A percentile compares a stretch with the other conserved stretches of the same genome.
phyloP scores from a whole-genome alignment of 1,140 invertebrate genomes.

The Oreohelix idahoensis region DNA sequence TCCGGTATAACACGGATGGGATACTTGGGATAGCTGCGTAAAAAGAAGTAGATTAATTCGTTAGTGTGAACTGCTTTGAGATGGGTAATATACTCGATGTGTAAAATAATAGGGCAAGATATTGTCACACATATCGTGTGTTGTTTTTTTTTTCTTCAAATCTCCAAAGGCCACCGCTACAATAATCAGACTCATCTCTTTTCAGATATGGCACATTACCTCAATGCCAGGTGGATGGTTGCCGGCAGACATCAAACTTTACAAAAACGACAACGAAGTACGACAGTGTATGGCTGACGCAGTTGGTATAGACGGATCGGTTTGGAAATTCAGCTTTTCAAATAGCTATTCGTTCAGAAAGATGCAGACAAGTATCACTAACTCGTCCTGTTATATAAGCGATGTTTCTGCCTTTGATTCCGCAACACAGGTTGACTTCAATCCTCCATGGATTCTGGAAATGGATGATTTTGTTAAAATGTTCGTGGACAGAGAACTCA shows the following conservation, averaged over 20 bases:
- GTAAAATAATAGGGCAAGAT: too few relatives aligned
- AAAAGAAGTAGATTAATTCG: too few relatives aligned
- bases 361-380: constrained; percentile 37
- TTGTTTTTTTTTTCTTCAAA: too few relatives aligned
- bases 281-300: background rate
- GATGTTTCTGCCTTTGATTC: constrained; percentile 31
- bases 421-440: constrained; percentile 7
- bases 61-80: too few relatives aligned
- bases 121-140: too few relatives aligned
- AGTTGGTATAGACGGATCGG: background rate
- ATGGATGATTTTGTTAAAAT: background rate
- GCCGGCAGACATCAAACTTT: constrained; percentile 20
- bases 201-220: constrained; percentile 28
- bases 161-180: too few relatives aligned
- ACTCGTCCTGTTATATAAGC: constrained; percentile 22
- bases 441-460: constrained; percentile 18
- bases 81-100: too few relatives aligned
- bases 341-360: constrained; percentile 36
- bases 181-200: too few relatives aligned
- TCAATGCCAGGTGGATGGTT: constrained; percentile 39
- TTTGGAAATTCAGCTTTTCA: constrained; percentile 43
- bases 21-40: too few relatives aligned
- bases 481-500: background rate
- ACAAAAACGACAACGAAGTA: constrained; percentile 33
- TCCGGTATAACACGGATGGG: too few relatives aligned